phyloP scores from a whole-genome alignment of 2,797 vertebrate genomes.

The Xenopus petersii region DNA sequence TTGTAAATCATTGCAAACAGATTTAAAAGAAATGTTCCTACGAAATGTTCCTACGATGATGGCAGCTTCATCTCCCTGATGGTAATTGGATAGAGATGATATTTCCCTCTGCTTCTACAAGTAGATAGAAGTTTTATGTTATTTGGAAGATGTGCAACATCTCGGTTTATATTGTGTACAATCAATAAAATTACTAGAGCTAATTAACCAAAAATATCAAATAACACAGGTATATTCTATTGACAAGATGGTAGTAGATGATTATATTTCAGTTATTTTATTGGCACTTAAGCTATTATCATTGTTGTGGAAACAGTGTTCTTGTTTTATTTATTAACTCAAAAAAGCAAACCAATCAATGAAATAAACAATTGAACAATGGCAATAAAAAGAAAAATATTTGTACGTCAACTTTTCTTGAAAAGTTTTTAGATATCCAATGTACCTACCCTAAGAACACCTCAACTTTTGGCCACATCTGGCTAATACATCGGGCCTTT shows the following conservation, averaged over 20 bases:
- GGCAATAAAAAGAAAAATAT: not conserved
- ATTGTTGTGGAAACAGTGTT: not conserved
- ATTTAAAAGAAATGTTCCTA: not conserved
- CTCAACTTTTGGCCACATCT: too few relatives aligned
- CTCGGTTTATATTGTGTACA: constrained; percentile 8
- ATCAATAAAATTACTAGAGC: constrained; percentile 13
- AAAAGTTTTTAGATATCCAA: not conserved
- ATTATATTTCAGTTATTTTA: constrained; percentile 15
- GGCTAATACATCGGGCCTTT: too few relatives aligned
- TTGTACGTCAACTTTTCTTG: not conserved
- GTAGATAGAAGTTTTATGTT: not conserved
- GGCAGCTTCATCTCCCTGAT: not conserved
- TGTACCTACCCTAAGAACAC: too few relatives aligned
- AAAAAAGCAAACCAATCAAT: not conserved
- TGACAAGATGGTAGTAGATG: not conserved
- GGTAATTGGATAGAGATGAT: not conserved
- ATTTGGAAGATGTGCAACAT: not conserved
- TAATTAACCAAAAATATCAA: constrained; percentile 16
- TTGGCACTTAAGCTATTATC: constrained; percentile 15
- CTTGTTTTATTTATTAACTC: not conserved
- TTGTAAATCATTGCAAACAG: too few relatives aligned
- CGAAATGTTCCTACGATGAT: not conserved
- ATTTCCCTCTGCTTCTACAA: not conserved
- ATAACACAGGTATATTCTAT: constrained; percentile 7
- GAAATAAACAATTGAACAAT: not conserved